Base-by-base conservation (phyloP, 2,113 vertebrate genomes). In the Proteles cristata region DNA sequence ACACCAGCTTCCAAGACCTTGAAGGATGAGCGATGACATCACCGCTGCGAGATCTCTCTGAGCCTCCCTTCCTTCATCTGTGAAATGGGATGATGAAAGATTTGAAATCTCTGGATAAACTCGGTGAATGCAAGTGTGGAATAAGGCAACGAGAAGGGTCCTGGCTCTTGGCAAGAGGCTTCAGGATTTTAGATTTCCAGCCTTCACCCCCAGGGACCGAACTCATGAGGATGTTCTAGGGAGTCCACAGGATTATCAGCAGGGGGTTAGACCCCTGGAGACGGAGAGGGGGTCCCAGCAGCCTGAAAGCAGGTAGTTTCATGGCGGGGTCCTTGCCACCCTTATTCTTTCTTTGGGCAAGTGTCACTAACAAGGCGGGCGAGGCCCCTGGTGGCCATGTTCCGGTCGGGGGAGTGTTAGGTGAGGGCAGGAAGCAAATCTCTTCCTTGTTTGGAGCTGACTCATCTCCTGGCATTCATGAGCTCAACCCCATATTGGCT, bases 301-400 rank as follows among this genome's bases (percentile, higher is more conserved):
- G 15, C 17, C 35, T 8, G 63, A 71, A 28, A 85, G 61, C 48
- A 1, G 88, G 25, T n/a, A 7, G 33, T 0, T 15, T 50, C 16
- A 4, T 0, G 7, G 17, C 35, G 2, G 17, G 48, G 35, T 1
- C n/a, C 11, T 19, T 26, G 31, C 0, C 9, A 50, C 43, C 14
- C 58, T 69, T 2, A 66, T 58, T 31, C 80, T 85, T 23, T 53
- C 39, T 53, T 45, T 33, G 26, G 7, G 39, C 2, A 85, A 68
- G 17, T 43, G 43, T 82, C 63, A 6, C 66, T 0, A 33, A 4
- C 14, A 48, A 15, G 55, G 35, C 2, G n/a, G 53, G 0, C 28
- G 12, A 53, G 71, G 8, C 21, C 48, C 31, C 55, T 68, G 11
- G 50, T 50, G 50, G 12, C 50, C 33, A 6, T 12, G 6, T 55